Percentiles rank a stretch among this genome's conserved stretches.
These are phyloP conservation scores for Sciurus niger DNA, from an alignment of 2,113 vertebrate genomes.

Conservation along the genomic window DNA sequence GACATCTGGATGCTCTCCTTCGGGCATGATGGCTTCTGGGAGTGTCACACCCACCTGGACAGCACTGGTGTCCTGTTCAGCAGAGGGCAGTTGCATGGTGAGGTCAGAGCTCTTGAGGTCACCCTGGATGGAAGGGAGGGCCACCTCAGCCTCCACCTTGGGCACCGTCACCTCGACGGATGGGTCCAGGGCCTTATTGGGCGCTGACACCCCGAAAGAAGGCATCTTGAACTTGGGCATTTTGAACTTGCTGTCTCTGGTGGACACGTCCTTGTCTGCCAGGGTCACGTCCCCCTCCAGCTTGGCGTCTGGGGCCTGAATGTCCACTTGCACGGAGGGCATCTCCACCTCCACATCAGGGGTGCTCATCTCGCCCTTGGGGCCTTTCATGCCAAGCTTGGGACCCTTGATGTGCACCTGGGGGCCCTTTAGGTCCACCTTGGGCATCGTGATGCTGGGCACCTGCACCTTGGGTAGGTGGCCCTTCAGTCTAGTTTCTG, in stretches of 20 bases:
- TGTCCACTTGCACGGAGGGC: background rate
- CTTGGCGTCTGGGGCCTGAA: accelerated
- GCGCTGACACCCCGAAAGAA: constrained; percentile 79
- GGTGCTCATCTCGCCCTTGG: accelerated
- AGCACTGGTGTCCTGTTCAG: accelerated
- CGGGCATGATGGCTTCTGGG: accelerated
- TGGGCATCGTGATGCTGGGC: background rate
- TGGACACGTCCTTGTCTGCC: accelerated
- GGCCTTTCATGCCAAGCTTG: accelerated
- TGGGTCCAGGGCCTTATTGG: accelerated
- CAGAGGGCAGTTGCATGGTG: background rate
- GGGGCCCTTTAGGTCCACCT: background rate
- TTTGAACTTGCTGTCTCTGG: background rate
- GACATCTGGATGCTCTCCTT: accelerated
- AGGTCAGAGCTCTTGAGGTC: background rate
- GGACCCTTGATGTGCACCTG: background rate
- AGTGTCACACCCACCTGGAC: background rate
- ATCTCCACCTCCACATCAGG: accelerated
- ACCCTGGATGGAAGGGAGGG: background rate
- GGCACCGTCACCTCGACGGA: accelerated
- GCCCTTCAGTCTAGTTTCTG: too few relatives aligned
- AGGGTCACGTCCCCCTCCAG: accelerated
- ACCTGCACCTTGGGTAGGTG: background rate
- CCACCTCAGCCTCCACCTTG: background rate
- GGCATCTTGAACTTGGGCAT: constrained; percentile 84